Base-by-base conservation (phyloP, 2,888 invertebrate genomes). In the Saturnia pavonia region DNA sequence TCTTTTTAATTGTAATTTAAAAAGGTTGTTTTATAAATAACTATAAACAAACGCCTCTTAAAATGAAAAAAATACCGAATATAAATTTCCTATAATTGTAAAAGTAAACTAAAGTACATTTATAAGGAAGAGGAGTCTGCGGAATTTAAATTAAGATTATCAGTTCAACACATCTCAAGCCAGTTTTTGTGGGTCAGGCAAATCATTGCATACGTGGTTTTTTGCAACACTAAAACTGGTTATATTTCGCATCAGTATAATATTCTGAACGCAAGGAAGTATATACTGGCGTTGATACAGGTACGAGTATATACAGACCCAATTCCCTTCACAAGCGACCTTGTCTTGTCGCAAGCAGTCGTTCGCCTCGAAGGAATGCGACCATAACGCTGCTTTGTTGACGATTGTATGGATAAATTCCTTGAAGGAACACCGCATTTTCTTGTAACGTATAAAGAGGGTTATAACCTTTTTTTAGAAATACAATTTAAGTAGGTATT, bases 271-370 rank as follows among this genome's bases (percentile, higher is more conserved):
- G 75, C 69, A 74, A 77, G 79, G 80, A 79, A 80, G 73, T 80
- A 70, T 54, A 70, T 71, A 71, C 66, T 70, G 69, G 70, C 67
- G 42, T 51, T 22, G 51, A 51, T 51, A 66, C 22, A 19, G 51
- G 25, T 65, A 45, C 40, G 40, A n/a, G 12, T n/a, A 65, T 40
- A 1, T 8, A 40, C 69, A 72, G 42, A 73, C 74, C 72, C 25
- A 70, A 43, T 79, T 83, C 92, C 93, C 92, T 92, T 92, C 92
- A 91, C 93, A 85, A 83, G 75, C 85, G 91, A 87, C 93, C 93
- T 93, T 93, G 93, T 83, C 80, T 81, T 79, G 79, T 81, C 85
- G 81, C 89, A 89, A 90, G 88, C 89, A 88, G 88, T 89, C 88
- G 89, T 85, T 88, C 84, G 85, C 85, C 85, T 88, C 87, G 82